A percentile compares a stretch with the other conserved stretches of the same genome.
These are phyloP conservation scores for Conops quadrifasciatus DNA, from an alignment of 2,888 invertebrate species.

Conservation along the genomic window DNA sequence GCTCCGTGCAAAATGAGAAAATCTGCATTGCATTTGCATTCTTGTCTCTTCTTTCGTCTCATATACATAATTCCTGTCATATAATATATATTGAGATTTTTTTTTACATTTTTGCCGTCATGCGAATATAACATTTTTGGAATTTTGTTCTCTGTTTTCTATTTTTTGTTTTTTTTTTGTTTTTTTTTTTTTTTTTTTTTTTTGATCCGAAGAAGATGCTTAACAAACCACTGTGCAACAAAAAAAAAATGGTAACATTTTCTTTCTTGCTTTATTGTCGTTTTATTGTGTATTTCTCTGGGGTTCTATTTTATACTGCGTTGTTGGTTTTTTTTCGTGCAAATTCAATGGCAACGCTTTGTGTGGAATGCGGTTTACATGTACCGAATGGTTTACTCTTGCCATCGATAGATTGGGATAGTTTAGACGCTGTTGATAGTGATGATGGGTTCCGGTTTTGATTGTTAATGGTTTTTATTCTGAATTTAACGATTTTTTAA, in stretches of 20 bases:
- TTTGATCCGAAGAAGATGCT: not conserved
- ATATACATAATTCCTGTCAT: too few species aligned
- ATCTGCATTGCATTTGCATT: too few species aligned
- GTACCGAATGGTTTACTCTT: slow-evolving; percentile 13
- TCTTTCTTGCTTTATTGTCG: not conserved
- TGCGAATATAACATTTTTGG: not conserved
- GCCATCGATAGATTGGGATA: not conserved
- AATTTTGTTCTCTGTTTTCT: not conserved
- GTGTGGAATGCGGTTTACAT: slow-evolving; percentile 16
- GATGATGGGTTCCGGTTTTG: too few species aligned
- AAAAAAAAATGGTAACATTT: not conserved
- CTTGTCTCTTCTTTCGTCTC: too few species aligned
- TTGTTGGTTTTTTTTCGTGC: slow-evolving; percentile 2
- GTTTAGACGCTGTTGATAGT: not conserved
- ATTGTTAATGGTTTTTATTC: too few species aligned
- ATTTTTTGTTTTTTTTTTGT: not conserved
- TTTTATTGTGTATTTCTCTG: not conserved
- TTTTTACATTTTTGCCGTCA: not conserved
- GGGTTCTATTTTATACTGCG: not conserved
- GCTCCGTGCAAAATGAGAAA: too few species aligned
- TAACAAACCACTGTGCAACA: not conserved
- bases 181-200: too few species aligned
- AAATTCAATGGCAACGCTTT: slow-evolving; percentile 26
- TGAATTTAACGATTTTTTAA: too few species aligned
- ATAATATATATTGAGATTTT: not conserved